Evolutionary conservation across 2,888 invertebrate species (phyloP).

Genomic region (Chloromyia formosa): DNA sequence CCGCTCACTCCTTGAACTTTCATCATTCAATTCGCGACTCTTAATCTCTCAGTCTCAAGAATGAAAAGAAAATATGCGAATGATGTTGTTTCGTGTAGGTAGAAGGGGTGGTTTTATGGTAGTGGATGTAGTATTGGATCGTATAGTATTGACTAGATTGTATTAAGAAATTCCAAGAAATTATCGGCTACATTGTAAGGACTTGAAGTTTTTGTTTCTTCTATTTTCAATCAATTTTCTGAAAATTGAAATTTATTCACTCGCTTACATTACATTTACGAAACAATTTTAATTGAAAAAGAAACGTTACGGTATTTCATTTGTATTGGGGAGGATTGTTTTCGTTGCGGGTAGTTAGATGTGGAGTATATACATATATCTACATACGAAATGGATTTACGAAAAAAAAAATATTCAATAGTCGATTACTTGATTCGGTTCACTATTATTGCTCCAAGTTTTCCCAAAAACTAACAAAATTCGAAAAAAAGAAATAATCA

Average conservation of each 20-base stretch:
- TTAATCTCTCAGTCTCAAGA: neutral
- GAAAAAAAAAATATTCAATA: too few relatives aligned
- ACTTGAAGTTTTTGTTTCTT: constrained; percentile 10
- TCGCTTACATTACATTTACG: constrained; percentile 25
- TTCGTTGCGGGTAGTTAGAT: too few relatives aligned
- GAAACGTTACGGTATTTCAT: constrained; percentile 14
- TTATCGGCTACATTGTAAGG: constrained; percentile 27
- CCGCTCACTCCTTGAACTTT: constrained; percentile 1
- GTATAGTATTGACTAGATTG: constrained; percentile 18
- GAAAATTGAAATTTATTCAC: constrained; percentile 32
- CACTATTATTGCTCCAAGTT: too few relatives aligned
- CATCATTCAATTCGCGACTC: neutral
- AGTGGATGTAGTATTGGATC: neutral
- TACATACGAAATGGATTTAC: too few relatives aligned
- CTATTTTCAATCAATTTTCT: constrained; percentile 5
- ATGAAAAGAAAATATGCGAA: constrained; percentile 18
- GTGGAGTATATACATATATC: too few relatives aligned
- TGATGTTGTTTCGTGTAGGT: neutral
- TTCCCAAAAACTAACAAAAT: too few relatives aligned
- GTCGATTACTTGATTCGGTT: too few relatives aligned
- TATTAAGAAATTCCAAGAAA: constrained; percentile 44
- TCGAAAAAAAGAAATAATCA: too few relatives aligned
- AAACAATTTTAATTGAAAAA: constrained; percentile 41
- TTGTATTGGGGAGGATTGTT: neutral
- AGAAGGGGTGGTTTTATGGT: constrained; percentile 17